Evolutionary conservation across 2,797 vertebrate genomes (phyloP).

Genomic region (Emydoidea blandingii): DNA sequence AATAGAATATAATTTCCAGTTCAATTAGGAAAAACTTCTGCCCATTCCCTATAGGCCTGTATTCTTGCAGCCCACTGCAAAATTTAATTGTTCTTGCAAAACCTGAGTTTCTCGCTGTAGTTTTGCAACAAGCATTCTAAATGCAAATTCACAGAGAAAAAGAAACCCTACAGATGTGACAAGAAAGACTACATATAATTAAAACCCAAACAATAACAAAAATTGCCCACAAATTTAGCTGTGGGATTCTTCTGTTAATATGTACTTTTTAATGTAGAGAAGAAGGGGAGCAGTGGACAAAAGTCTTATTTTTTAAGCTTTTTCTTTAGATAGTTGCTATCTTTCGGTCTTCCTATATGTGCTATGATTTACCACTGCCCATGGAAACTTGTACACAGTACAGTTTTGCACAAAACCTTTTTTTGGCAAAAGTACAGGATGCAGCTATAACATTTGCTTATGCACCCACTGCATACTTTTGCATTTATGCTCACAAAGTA

Average conservation of each 20-base stretch:
- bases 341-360: neutral
- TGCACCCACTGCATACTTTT: neutral
- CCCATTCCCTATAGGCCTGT: neutral
- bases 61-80: neutral
- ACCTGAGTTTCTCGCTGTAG: neutral
- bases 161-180: neutral
- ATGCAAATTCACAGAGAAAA: neutral
- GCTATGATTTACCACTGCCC: neutral
- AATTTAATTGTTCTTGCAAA: constrained; percentile 3
- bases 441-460: neutral
- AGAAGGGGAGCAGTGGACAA: neutral
- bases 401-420: neutral
- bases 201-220: neutral
- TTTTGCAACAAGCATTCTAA: neutral
- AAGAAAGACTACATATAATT: neutral
- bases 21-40: neutral
- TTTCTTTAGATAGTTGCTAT: neutral
- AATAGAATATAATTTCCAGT: neutral
- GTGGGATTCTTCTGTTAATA: neutral
- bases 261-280: neutral
- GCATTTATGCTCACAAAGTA: neutral
- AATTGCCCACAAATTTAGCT: neutral
- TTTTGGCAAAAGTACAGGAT: neutral
- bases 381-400: neutral
- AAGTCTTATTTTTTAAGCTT: neutral